Conservation (phyloP, 2,113 vertebrate genomes). For the Tetrax tetrax region DNA sequence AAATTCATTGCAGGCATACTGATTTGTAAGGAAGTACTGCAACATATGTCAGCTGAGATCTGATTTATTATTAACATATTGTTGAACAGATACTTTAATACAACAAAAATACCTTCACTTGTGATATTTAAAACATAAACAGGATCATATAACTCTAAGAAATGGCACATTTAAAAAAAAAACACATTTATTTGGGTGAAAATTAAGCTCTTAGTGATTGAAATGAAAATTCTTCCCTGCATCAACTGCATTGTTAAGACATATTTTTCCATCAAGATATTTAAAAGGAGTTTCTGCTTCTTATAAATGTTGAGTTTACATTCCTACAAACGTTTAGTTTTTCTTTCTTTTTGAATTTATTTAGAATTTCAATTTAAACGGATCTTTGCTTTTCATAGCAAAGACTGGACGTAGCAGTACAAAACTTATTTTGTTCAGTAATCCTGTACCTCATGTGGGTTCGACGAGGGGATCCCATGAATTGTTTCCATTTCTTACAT, state of each 20-base stretch:
- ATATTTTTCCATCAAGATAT: background rate
- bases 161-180: background rate
- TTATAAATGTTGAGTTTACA: background rate
- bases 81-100: background rate
- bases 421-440: background rate
- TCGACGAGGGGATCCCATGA: background rate
- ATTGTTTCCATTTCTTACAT: conserved; percentile 23
- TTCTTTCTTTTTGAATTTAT: background rate
- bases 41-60: background rate
- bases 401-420: background rate
- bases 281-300: background rate
- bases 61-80: background rate
- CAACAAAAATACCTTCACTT: background rate
- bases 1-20: background rate
- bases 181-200: background rate
- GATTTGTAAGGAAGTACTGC: background rate
- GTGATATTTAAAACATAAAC: background rate
- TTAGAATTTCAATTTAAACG: conserved; percentile 36
- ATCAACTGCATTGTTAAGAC: background rate
- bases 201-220: background rate
- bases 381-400: background rate
- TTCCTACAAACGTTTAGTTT: background rate
- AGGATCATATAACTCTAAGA: background rate
- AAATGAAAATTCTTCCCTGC: background rate
- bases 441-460: background rate